Conservation (phyloP, 2,888 invertebrate genomes). For the Amaurobius ferox region DNA sequence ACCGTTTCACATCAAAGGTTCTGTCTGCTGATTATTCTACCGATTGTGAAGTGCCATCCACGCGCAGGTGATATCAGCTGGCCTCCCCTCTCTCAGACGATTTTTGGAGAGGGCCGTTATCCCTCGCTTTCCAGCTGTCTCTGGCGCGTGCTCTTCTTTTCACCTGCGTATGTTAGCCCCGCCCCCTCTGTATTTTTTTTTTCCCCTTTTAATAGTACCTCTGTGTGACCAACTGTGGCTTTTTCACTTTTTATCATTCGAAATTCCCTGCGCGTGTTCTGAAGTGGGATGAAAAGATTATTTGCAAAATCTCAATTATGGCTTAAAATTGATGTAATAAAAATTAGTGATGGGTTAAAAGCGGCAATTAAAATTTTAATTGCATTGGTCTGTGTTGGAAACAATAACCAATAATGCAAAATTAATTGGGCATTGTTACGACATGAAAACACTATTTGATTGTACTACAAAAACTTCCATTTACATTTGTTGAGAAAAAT, state of each 20-base stretch:
- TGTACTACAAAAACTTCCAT: no score
- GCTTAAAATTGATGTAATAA: no score
- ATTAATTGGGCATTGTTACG: no score
- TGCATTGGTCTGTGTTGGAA: no score
- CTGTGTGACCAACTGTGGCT: slow-evolving; percentile 4
- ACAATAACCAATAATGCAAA: no score
- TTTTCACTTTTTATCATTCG: neutral
- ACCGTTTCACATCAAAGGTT: neutral
- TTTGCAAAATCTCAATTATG: no score
- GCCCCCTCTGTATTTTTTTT: neutral
- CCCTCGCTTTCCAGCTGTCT: slow-evolving; percentile 60
- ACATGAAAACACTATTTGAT: no score
- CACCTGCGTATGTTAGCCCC: slow-evolving; percentile 44
- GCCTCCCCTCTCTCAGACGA: neutral
- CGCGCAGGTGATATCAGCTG: slow-evolving; percentile 57
- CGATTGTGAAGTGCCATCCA: slow-evolving; percentile 8
- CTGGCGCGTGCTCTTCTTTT: slow-evolving; percentile 47
- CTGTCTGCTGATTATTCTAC: neutral
- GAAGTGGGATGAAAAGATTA: neutral
- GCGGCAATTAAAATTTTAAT: no score
- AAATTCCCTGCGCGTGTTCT: neutral
- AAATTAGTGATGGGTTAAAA: no score
- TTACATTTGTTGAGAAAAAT: no score
- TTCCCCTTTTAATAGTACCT: neutral
- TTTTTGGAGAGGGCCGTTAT: slow-evolving; percentile 58